phyloP scores from a whole-genome alignment of 2,113 vertebrate genomes.

The Xiphias gladius region DNA sequence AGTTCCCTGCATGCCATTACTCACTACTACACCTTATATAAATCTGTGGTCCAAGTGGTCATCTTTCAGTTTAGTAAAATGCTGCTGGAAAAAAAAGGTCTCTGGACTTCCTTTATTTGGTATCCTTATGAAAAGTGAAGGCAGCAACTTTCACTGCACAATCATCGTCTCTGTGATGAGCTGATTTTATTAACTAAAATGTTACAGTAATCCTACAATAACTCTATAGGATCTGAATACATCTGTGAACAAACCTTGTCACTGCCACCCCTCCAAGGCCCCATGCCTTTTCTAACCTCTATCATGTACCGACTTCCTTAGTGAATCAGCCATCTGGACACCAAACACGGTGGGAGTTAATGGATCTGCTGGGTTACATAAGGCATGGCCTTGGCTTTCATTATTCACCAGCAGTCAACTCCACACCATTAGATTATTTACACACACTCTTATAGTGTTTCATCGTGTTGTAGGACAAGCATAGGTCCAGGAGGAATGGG shows the following conservation, averaged over 20 bases:
- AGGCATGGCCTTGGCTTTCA: slow-evolving; percentile 52
- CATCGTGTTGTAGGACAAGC: slow-evolving; percentile 48
- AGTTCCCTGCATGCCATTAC: background rate
- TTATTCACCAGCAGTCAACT: slow-evolving; percentile 62
- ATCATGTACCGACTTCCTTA: slow-evolving; percentile 41
- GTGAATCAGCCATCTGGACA: slow-evolving; percentile 75
- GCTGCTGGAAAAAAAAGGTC: too few relatives aligned
- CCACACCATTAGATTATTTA: slow-evolving; percentile 70
- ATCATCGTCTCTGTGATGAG: background rate
- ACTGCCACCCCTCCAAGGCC: slow-evolving; percentile 1
- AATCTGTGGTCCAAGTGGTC: background rate
- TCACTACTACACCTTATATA: background rate
- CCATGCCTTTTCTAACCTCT: slow-evolving; percentile 31
- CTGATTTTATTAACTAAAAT: background rate
- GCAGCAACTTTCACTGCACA: background rate
- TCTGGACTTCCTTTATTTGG: background rate
- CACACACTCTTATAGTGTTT: slow-evolving; percentile 53
- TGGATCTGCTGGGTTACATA: slow-evolving; percentile 73
- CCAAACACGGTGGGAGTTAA: slow-evolving; percentile 63
- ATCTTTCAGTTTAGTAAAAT: background rate
- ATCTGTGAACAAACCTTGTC: background rate
- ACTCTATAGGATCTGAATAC: background rate
- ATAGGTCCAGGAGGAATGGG: background rate
- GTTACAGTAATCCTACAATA: background rate
- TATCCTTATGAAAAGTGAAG: background rate